Percentiles rank a stretch among this genome's conserved stretches.
phyloP scores from a whole-genome alignment of 2,888 invertebrate species.

The Limnephilus lunatus region DNA sequence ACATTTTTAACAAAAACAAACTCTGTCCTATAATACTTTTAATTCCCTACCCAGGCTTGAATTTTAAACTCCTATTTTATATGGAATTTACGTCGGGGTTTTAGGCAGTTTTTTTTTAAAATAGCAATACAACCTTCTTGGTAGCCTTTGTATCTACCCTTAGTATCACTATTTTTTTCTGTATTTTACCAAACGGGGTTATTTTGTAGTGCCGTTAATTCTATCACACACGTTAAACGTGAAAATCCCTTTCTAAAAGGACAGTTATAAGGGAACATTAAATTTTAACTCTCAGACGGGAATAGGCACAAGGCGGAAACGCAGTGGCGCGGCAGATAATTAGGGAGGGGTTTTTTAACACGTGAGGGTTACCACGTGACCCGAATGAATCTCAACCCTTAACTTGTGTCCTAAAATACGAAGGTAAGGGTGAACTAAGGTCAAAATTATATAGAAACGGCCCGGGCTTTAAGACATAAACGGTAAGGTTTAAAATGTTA shows the following conservation, averaged over 20 bases:
- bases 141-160: background rate
- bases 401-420: slow-evolving; percentile 3
- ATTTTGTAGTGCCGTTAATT: background rate
- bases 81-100: background rate
- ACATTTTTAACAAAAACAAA: background rate
- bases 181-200: background rate
- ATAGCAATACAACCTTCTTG: background rate
- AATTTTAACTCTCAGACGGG: slow-evolving; percentile 23
- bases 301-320: background rate
- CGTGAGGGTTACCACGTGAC: slow-evolving; percentile 32
- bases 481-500: background rate
- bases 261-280: slow-evolving; percentile 21
- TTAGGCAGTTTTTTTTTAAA: background rate
- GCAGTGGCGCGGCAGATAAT: slow-evolving; percentile 15
- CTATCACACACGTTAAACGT: background rate
- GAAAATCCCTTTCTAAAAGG: slow-evolving; percentile 21
- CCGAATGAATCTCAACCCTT: slow-evolving; percentile 29
- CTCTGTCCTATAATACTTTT: background rate
- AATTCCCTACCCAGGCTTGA: background rate
- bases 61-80: background rate
- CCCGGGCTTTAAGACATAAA: background rate
- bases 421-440: background rate
- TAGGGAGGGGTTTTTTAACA: slow-evolving; percentile 27
- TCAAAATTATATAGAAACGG: background rate
- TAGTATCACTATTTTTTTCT: background rate